phyloP scores from a whole-genome alignment of 1,140 invertebrate species.

The Epicauta chinensis region DNA sequence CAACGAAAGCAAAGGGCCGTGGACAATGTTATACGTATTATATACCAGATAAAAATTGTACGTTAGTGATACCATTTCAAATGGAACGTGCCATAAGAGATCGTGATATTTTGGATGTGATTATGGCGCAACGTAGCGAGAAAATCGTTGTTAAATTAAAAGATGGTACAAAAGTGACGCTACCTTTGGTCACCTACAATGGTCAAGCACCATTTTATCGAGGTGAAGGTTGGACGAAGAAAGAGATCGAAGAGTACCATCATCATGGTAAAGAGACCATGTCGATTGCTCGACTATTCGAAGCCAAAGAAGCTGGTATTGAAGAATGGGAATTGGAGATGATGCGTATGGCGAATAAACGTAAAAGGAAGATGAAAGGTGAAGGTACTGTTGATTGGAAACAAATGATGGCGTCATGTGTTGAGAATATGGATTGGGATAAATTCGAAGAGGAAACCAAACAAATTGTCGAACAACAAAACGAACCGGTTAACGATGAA shows the following conservation, averaged over 20 bases:
- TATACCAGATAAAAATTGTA: conserved; percentile 62
- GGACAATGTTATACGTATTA: conserved; percentile 50
- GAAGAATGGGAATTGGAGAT: conserved; percentile 51
- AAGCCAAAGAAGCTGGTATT: conserved; percentile 62
- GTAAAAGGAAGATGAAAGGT: conserved; percentile 43
- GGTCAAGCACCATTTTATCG: conserved; percentile 53
- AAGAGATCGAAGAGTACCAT: conserved; percentile 55
- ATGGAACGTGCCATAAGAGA: conserved; percentile 69
- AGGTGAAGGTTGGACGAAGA: conserved; percentile 53
- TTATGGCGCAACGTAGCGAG: conserved; percentile 66
- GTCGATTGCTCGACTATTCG: conserved; percentile 64
- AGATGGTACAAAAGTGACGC: conserved; percentile 60
- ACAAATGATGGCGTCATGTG: conserved; percentile 30
- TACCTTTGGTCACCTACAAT: conserved; percentile 59
- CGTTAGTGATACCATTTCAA: conserved; percentile 63
- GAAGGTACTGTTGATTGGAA: conserved; percentile 37
- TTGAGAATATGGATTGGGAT: conserved; percentile 39
- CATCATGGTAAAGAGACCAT: conserved; percentile 50
- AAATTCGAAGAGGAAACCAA: conserved; percentile 44
- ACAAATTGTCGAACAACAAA: conserved; percentile 34
- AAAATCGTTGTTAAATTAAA: conserved; percentile 64
- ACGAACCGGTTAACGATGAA: conserved; percentile 36
- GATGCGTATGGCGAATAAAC: conserved; percentile 35
- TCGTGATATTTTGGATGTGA: conserved; percentile 68
- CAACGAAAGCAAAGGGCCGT: conserved; percentile 40